Evolutionary conservation across 2,888 invertebrate genomes (phyloP), one percentile per base, ranked within the genome.

Genomic region (Cyaniris semiargus): DNA sequence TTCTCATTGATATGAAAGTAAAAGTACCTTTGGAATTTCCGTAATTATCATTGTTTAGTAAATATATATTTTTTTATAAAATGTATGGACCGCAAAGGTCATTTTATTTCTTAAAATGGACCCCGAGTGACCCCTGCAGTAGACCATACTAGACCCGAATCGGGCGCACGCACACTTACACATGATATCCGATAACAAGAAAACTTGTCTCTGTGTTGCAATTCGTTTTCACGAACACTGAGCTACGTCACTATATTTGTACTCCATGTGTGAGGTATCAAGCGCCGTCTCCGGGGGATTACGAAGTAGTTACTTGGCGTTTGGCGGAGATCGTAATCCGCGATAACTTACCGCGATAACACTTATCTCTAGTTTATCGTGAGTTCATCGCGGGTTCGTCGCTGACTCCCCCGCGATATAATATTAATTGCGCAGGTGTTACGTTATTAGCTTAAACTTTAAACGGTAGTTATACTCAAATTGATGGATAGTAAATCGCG

Each of bases 261-360:
- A 44, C 44, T 44, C 13, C 4, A 13, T 13, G 60, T 58, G 58
- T 58, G n/a, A 23, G 13, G 60, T 66, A 66, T 66, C 60, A 23
- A 66, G 60, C 23, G 3, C 21, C 23, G 27, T 66, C 70, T 34
- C 18, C 53, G 53, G 7, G 72, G 48, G 44, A 27, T 74, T 74
- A 48, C 44, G 72, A 48, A 72, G 44, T 23, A 8, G 48, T 74
- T 74, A 53, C 74, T 21, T 15, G 23, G 72, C 21, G 44, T 72
- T 72, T 48, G 21, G 13, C 15, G 13, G 38, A 71, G 72, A 72
- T 72, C 15, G 48, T 72, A 44, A 72, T 48, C 72, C 60, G 23
- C 13, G 60, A 8, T 8, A 58, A 58, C 58, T 58, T 58, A 58
- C 58, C n/a, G 58, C 58, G n/a, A 60, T 60, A 60, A 60, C 21